phyloP scores from a whole-genome alignment of 2,113 vertebrate species.

The Ranitomeya variabilis region DNA sequence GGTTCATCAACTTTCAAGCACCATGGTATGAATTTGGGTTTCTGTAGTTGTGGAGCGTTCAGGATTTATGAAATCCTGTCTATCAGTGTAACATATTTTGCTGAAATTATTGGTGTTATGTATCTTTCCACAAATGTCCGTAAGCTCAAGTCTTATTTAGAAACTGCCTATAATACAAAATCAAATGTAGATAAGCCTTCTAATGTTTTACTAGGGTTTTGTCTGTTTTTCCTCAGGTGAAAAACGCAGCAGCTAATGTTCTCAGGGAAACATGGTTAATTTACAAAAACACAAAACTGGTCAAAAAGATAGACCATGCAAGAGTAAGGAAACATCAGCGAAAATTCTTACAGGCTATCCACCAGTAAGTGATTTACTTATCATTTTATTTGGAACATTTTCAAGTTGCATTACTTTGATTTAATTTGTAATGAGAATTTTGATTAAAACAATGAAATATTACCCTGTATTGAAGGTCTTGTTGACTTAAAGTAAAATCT shows the following conservation, averaged over 20 bases:
- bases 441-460: not conserved
- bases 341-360: conserved; percentile 99
- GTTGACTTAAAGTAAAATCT: not conserved
- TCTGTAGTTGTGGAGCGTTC: not conserved
- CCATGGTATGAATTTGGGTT: too few relatives aligned
- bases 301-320: conserved; percentile 98
- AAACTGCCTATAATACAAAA: not conserved
- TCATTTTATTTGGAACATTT: not conserved
- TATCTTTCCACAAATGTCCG: not conserved
- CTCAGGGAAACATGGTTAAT: conserved; percentile 99
- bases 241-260: conserved; percentile 99
- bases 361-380: conserved; percentile 90
- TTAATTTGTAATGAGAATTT: not conserved
- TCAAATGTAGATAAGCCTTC: not conserved
- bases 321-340: conserved; percentile 99
- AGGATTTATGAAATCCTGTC: not conserved
- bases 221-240: conserved; percentile 82
- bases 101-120: not conserved
- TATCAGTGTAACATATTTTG: not conserved
- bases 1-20: too few relatives aligned
- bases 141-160: not conserved
- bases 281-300: conserved; percentile 98
- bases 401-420: not conserved
- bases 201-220: conserved; percentile 31
- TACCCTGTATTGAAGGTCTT: not conserved